These are phyloP conservation scores for Montipora sp. DNA, from an alignment of 64 coral and sea anemone genomes.

Conservation along the genomic window DNA sequence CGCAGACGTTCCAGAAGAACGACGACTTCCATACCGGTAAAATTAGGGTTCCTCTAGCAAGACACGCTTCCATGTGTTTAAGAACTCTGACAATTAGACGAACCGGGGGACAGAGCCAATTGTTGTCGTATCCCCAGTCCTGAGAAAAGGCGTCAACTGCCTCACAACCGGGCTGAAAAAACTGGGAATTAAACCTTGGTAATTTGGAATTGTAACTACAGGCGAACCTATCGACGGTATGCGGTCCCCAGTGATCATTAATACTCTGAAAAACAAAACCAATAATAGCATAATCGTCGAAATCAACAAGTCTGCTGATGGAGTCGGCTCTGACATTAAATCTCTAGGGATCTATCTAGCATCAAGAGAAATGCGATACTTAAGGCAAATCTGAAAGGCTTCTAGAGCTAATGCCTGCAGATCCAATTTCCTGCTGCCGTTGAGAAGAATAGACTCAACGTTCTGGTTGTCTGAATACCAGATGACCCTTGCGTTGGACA, in stretches of 20 bases:
- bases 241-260: slow-evolving; percentile 40
- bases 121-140: slow-evolving; percentile 46
- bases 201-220: slow-evolving; percentile 67
- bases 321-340: slow-evolving; percentile 38
- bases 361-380: slow-evolving; percentile 19
- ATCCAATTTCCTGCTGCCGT: slow-evolving; percentile 47
- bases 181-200: slow-evolving; percentile 59
- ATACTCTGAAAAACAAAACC: slow-evolving; percentile 14
- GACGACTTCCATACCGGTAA: slow-evolving; percentile 40
- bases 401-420: slow-evolving; percentile 44
- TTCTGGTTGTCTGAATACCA: slow-evolving; percentile 39
- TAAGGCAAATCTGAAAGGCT: slow-evolving; percentile 15
- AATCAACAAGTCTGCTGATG: slow-evolving; percentile 26
- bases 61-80: slow-evolving; percentile 33
- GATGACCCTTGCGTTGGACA: slow-evolving; percentile 39
- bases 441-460: slow-evolving; percentile 25
- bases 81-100: slow-evolving; percentile 31
- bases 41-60: slow-evolving; percentile 24
- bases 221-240: slow-evolving; percentile 58
- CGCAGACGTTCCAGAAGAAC: slow-evolving; percentile 49
- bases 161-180: slow-evolving; percentile 41
- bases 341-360: slow-evolving; percentile 57
- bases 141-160: slow-evolving; percentile 62
- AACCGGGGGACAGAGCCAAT: slow-evolving; percentile 49
- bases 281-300: slow-evolving; percentile 38